Evolutionary conservation across 2,797 vertebrate species (phyloP), one percentile per base, ranked within the genome.

Genomic region (Galagoides demidoff): DNA sequence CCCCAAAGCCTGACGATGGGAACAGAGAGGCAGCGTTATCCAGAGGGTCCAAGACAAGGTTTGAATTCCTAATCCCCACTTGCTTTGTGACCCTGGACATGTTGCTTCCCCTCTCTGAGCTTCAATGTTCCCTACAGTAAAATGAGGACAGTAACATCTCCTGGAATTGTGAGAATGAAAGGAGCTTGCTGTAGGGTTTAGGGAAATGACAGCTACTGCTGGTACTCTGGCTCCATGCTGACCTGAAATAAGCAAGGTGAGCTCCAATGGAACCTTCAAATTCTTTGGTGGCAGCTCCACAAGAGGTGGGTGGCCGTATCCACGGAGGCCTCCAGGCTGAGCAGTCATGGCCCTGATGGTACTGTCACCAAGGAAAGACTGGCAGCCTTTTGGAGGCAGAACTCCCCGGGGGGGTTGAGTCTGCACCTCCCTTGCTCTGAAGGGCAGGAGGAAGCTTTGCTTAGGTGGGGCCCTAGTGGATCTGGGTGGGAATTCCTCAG

Each of bases 341-440:
- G 27, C 16, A 34, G 34, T 1, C 9, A 37, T 0, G 4, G n/a
- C n/a, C 70, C 76, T 85, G 22, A 27, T 22, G 34, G 76, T 31
- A n/a, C 4, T 0, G 0, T 29, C 25, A 23, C 0, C 0, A 14
- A 55, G 20, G n/a, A 90, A 31, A 64, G 2, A 0, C 34, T 39
- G 20, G 8, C 3, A 31, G n/a, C 23, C 63, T 25, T 37, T 4
- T 0, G 0, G 9, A 39, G 39, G 2, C 16, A 31, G 7, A 57
- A 57, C 11, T 85, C 27, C 45, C 14, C 37, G 8, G 1, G 59
- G 13, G 34, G n/a, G 23, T 8, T 27, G 12, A 10, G 25, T 23
- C 34, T 22, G 27, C 5, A 13, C 9, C 34, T 74, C 14, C 52
- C 49, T 90, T 63, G 70, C 52, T 84, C 29, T 29, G 37, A 29